Base-by-base conservation (phyloP, 2,888 invertebrate genomes). In the Toxonevra muliebris region DNA sequence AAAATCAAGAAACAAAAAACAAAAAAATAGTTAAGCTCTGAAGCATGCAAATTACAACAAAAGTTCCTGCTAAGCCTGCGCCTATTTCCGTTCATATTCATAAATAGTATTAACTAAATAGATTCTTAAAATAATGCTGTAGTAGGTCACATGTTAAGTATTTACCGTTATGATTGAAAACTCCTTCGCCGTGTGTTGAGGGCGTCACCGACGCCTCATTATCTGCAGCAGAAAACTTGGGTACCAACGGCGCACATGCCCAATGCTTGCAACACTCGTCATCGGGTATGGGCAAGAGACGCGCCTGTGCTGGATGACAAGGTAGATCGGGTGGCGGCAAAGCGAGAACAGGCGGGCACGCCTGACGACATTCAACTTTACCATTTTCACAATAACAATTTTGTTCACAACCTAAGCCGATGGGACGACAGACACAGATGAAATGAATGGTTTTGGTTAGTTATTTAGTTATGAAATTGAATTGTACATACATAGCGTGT, bases 371-470 rank as follows among this genome's bases (percentile, higher is more conserved):
- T 71, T 94, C 92, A 17, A 96, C 88, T 73, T 92, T 93, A 15
- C 96, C 95, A 83, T 92, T 91, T 82, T 95, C 94, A 80, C 96
- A 96, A 81, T 91, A 94, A 80, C 96, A 96, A 74, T 92, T 89
- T 75, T 92, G 89, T 71, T 95, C 93, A 79, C 96, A 96, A 61
- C 95, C 93, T 84, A 71, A 57, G 30, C n/a, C n/a, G 30, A 30
- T 30, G 30, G 30, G 7, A 9, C n/a, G 30, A 30, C 30, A 30
- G 30, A 30, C 30, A 30, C 30, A 30, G 7, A 30, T 59, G 15
- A 40, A 59, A 59, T 41, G 15, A 15, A 15, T 15, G 13, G 4
- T 41, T 43, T 48, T 45, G 30, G 48, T 58, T 65, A 59, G 53
- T 59, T 53, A 59, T 12, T 65, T 64, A 48, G 45, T 40, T 45